phyloP scores from a whole-genome alignment of 1,140 invertebrate genomes.

The Arion vulgaris region DNA sequence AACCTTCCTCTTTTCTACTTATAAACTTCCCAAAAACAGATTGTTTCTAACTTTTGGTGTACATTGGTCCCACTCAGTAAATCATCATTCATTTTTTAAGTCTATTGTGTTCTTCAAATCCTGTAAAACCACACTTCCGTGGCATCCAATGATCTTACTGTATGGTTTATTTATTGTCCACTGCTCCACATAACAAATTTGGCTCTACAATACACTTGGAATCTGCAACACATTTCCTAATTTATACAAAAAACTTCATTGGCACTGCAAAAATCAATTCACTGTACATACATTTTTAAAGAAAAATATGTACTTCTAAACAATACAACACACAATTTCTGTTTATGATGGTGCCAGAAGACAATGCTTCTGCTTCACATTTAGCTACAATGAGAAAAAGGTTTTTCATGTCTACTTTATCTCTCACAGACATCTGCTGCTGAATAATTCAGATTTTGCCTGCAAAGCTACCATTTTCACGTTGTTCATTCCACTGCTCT shows the following conservation, averaged over 20 bases:
- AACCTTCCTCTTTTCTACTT: too few species aligned
- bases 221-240: neutral
- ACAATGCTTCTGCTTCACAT: neutral
- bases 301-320: neutral
- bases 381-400: neutral
- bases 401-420: neutral
- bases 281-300: neutral
- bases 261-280: neutral
- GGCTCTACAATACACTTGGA: too few species aligned
- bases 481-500: constrained; percentile 92
- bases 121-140: too few species aligned
- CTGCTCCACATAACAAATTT: too few species aligned
- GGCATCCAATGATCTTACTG: too few species aligned
- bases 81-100: too few species aligned
- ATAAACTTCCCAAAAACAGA: too few species aligned
- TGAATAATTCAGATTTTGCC: constrained; percentile 75
- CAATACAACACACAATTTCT: neutral
- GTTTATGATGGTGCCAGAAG: neutral
- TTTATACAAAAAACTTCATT: neutral
- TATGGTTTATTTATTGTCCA: too few species aligned
- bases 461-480: constrained; percentile 85
- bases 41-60: too few species aligned
- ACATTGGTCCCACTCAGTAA: too few species aligned
- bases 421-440: constrained; percentile 2
- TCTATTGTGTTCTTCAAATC: too few species aligned